Evolutionary conservation across 1,140 invertebrate genomes (phyloP).

Genomic region (Vanessa atalanta): DNA sequence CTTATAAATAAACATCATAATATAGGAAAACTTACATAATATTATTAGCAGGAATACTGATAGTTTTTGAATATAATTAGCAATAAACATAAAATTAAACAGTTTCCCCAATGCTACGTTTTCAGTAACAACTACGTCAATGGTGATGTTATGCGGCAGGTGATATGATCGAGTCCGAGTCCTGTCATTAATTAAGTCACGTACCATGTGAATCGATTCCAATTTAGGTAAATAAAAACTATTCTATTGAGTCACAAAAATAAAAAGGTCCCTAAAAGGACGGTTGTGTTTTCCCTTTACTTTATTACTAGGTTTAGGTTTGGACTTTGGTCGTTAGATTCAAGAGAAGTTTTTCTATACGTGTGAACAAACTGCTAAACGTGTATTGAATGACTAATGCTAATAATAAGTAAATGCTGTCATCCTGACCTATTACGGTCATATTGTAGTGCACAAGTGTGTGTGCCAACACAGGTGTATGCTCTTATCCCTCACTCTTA

Average conservation of each 20-base stretch:
- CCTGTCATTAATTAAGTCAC: neutral
- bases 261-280: neutral
- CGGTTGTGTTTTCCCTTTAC: neutral
- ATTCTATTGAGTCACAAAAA: neutral
- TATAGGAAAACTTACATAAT: neutral
- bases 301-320: neutral
- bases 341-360: neutral
- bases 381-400: no score
- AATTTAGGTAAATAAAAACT: neutral
- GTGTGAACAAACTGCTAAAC: neutral
- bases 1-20: no score
- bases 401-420: no score
- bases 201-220: neutral
- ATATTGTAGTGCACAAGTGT: no score
- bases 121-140: neutral
- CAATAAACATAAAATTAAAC: neutral
- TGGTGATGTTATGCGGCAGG: conserved; percentile 1
- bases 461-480: no score
- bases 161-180: conserved; percentile 13
- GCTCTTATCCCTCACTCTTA: no score
- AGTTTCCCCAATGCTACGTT: neutral
- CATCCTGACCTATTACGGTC: no score
- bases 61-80: neutral
- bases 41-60: neutral
- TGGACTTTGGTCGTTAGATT: neutral